Conservation (phyloP, 2,888 invertebrate species). For the Smittia sp. region DNA sequence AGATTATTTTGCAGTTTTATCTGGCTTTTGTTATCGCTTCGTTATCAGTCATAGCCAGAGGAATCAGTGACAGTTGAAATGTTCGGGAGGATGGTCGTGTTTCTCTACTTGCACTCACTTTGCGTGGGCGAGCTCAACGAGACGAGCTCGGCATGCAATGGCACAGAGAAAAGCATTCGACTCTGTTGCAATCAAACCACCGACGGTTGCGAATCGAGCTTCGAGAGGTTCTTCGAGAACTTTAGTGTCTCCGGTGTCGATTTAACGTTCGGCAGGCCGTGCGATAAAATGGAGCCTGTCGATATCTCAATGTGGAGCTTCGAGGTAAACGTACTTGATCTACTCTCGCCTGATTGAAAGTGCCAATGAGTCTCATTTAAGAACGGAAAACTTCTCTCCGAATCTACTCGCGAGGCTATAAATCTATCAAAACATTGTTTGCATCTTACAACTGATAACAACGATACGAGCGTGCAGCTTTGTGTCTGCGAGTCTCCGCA, state of each 20-base stretch:
- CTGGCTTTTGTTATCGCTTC: background rate
- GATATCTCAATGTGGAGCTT: background rate
- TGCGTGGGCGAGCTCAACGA: background rate
- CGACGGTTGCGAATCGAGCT: background rate
- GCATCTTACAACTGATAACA: constrained; percentile 21
- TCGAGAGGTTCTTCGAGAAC: background rate
- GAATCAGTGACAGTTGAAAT: background rate
- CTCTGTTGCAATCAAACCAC: background rate
- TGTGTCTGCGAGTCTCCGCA: background rate
- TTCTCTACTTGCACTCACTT: background rate
- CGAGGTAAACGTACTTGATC: background rate
- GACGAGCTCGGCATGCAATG: background rate
- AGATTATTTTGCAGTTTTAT: constrained; percentile 7
- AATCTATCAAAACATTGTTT: constrained; percentile 11
- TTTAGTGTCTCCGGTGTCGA: too few relatives aligned
- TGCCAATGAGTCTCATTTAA: background rate
- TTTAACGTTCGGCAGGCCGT: background rate
- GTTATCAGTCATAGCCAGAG: too few relatives aligned
- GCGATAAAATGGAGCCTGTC: background rate
- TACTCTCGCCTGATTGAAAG: background rate
- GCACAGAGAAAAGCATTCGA: background rate
- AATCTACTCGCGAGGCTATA: background rate
- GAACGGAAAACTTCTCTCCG: background rate
- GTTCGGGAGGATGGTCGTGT: background rate
- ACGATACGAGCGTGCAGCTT: background rate